Evolutionary conservation across 2,113 vertebrate species (phyloP), one percentile per base, ranked within the genome.

Genomic region (Symphodus melops): DNA sequence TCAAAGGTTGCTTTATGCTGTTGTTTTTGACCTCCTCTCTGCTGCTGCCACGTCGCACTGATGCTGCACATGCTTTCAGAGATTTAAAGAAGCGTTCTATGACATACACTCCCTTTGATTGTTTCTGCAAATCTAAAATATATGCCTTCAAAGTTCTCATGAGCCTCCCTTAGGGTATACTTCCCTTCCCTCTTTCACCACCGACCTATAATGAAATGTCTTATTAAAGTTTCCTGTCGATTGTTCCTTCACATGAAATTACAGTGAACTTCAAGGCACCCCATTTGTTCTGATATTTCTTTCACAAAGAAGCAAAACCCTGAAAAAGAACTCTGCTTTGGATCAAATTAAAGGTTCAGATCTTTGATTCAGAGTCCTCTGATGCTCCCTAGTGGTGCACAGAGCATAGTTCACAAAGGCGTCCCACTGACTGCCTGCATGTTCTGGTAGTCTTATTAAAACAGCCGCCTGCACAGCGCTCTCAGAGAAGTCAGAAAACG

Each of bases 381-480:
- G 79, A 85, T 88, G 88, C 89, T 86, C 89, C 83, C 92, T 91
- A 86, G 87, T 90, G 92, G 90, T 77, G 41, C 67, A 77, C 63
- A 80, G 75, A 53, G 77, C 82, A 86, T 54, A 84, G 76, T 84
- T 87, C 85, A 86, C 4, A 86, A 86, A 87, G 72, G 75, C 83
- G 61, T 44, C 1, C 56, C 21, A 49, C 46, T 20, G 52, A 71
- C 63, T 70, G 51, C 63, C 63, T 56, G 72, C 68, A 20, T 52
- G 8, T 55, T 52, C 46, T 16, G 17, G 9, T 19, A 3, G 48
- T 41, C 41, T 51, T 60, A 13, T 41, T 60, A 58, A 17, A 75
- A 57, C 63, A 53, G 48, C 64, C 65, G 8, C 60, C 48, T 10
- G 41, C 25, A 8, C 61, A 39, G 19, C 16, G 13, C 41, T 67